A percentile compares a stretch with the other conserved stretches of the same genome.
Evolutionary conservation across 2,888 invertebrate genomes (phyloP).

Genomic region (Formica aserva): DNA sequence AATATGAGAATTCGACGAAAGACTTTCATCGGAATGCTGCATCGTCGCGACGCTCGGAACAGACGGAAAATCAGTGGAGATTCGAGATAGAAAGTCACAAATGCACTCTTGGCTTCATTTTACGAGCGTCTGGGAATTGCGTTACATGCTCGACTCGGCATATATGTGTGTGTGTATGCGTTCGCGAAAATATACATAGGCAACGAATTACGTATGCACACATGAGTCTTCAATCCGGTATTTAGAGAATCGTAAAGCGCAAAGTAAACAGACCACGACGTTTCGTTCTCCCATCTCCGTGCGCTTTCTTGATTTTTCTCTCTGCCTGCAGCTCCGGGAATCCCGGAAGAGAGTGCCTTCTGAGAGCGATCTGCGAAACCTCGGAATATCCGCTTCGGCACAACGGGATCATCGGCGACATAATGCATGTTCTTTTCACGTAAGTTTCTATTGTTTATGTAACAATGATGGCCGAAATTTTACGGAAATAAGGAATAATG

Average conservation of each 20-base stretch:
- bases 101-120: constrained; percentile 34
- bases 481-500: not conserved
- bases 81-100: constrained; percentile 23
- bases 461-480: not conserved
- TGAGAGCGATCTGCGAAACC: constrained; percentile 92
- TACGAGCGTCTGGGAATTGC: constrained; percentile 49
- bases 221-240: constrained; percentile 47
- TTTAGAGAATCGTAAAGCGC: constrained; percentile 58
- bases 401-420: constrained; percentile 91
- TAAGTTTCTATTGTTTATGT: constrained; percentile 78
- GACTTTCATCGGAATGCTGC: constrained; percentile 3
- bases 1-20: not conserved
- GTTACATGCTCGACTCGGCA: constrained; percentile 5
- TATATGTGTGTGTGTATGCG: not conserved
- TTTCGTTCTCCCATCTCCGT: constrained; percentile 16
- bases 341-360: constrained; percentile 88
- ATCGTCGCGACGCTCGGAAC: constrained; percentile 7
- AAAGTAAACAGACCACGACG: constrained; percentile 45
- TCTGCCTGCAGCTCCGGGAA: constrained; percentile 67
- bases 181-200: constrained; percentile 30
- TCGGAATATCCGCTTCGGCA: constrained; percentile 90
- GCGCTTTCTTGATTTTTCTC: constrained; percentile 43
- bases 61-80: constrained; percentile 36
- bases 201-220: constrained; percentile 53
- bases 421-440: constrained; percentile 91